Evolutionary conservation across 2,888 invertebrate species (phyloP).

Genomic region (Teinopalpus imperialis): DNA sequence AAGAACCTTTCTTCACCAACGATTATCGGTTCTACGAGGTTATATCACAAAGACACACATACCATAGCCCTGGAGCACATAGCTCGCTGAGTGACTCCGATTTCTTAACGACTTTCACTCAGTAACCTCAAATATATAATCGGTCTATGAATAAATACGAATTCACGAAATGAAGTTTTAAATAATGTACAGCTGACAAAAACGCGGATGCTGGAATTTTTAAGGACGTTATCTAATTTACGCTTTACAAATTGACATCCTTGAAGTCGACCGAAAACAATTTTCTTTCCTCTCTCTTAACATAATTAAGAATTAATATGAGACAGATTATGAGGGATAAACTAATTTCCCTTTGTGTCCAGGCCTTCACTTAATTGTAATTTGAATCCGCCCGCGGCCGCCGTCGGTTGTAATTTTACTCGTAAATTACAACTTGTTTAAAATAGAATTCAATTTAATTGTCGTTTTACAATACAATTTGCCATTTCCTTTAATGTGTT

Average conservation of each 20-base stretch:
- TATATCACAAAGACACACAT: too few species aligned
- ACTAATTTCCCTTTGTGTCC: constrained; percentile 43
- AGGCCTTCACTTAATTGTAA: constrained; percentile 20
- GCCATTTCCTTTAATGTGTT: too few species aligned
- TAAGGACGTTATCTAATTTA: constrained; percentile 26
- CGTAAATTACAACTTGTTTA: constrained; percentile 5
- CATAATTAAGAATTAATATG: constrained; percentile 5
- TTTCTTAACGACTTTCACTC: too few species aligned
- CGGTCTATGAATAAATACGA: too few species aligned
- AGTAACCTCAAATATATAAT: too few species aligned
- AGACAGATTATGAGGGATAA: constrained; percentile 31
- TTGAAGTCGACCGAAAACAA: neutral
- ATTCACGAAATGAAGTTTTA: too few species aligned
- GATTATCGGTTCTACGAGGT: too few species aligned
- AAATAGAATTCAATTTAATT: neutral
- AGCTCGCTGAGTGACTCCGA: too few species aligned
- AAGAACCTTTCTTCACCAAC: too few species aligned
- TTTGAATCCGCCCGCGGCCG: neutral
- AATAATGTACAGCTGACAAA: too few species aligned
- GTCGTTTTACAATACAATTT: neutral
- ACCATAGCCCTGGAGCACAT: too few species aligned
- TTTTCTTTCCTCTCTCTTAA: neutral
- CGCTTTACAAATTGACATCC: constrained; percentile 13
- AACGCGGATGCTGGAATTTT: too few species aligned
- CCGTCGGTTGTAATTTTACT: neutral